Base-by-base conservation (phyloP, 1,140 invertebrate species). In the Coptotermes formosanus region DNA sequence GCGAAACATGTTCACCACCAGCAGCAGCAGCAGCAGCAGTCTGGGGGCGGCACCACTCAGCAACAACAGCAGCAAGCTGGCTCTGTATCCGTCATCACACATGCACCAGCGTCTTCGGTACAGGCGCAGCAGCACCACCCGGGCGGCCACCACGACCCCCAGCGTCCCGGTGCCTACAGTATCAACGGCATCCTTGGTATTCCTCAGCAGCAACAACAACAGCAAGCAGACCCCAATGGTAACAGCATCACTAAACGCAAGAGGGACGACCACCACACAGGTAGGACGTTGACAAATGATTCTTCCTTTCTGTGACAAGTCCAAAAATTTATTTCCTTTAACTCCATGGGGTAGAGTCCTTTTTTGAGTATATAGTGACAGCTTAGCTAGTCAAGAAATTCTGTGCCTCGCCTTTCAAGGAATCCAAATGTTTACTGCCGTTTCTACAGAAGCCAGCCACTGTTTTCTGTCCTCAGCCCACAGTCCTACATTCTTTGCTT, bases 131-230 rank as follows among this genome's bases (percentile, higher is more conserved):
- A 64, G 19, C 52, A 55, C 19, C 52, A 55, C 14, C 19, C 52
- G 14, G 52, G 6, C 45, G 52, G 64, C 30, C 88, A 88, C 84
- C 84, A 85, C 44, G 82, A 84, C 86, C 82, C 43, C 43, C 90
- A 91, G 85, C 88, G 91, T 25, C 89, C 94, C 3, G 93, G 94
- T 88, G 95, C 95, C 86, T 98, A 98, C 92, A 97, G 96, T 91
- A 98, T 98, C 92, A 98, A 97, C 91, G 97, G 97, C n/a, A 98
- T 98, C 90, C 93, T 98, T 38, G 97, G 97, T 32, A 96, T 98
- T 88, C 93, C 93, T 59, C 91, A 92, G 45, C 94, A 95, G 87
- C 94, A 95, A 87, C 93, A 93, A 59, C 91, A 92, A 44, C 94
- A 95, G 87, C 94, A 94, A 89, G 90, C 90, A 82, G 94, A 95